phyloP scores from a whole-genome alignment of 2,113 vertebrate genomes.

The Sphyrna mokarran region DNA sequence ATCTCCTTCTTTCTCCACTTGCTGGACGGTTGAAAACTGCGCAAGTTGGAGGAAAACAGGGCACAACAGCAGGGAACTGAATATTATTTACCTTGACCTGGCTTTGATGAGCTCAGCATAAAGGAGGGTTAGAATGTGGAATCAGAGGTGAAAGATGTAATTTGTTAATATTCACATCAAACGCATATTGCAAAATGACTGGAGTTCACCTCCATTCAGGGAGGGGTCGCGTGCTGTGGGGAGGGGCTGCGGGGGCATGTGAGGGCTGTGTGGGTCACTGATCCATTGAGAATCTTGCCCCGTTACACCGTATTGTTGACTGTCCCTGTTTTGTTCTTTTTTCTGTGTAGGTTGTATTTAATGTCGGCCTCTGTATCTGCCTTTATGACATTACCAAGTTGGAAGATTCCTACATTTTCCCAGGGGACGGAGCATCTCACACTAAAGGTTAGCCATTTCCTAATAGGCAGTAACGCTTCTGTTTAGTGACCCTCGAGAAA shows the following conservation, averaged over 20 bases:
- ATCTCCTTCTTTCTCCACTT: background rate
- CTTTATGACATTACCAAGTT: conserved; percentile 88
- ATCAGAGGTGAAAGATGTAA: background rate
- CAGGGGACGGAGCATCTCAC: conserved; percentile 88
- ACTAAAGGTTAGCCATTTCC: conserved; percentile 71
- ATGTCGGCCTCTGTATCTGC: conserved; percentile 86
- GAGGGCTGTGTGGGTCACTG: too few species aligned
- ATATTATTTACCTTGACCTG: background rate
- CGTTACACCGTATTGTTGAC: background rate
- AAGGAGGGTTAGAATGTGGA: background rate
- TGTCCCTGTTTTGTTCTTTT: background rate
- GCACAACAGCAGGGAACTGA: background rate
- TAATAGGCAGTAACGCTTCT: background rate
- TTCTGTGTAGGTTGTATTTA: conserved; percentile 77
- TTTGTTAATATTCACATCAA: background rate
- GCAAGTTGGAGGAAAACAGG: background rate
- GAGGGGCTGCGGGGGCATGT: too few species aligned
- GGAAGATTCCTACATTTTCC: conserved; percentile 93
- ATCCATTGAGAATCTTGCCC: background rate
- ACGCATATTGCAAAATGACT: background rate
- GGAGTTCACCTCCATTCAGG: background rate
- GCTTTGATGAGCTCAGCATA: background rate
- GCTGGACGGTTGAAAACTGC: background rate
- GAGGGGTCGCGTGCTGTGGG: background rate
- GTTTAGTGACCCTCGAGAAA: background rate